These are phyloP conservation scores for Protobothrops mucrosquamatus DNA, from an alignment of 2,113 vertebrate species.

Conservation along the genomic window DNA sequence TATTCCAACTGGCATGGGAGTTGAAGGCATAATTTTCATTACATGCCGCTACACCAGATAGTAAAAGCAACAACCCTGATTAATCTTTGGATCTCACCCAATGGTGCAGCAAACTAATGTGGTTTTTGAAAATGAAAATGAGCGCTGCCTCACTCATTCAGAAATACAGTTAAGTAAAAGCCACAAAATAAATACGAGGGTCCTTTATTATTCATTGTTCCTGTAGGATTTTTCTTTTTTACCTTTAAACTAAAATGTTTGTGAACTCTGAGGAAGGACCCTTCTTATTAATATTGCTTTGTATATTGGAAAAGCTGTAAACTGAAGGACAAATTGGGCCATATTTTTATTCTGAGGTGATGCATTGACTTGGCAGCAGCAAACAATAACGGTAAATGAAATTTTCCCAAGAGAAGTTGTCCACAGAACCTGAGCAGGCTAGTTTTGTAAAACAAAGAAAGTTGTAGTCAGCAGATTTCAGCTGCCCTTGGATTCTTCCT, in stretches of 20 bases:
- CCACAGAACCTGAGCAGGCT: slow-evolving; percentile 54
- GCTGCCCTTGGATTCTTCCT: slow-evolving; percentile 18
- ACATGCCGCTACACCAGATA: slow-evolving; percentile 68
- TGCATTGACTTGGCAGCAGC: slow-evolving; percentile 52
- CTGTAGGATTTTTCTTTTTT: slow-evolving; percentile 26
- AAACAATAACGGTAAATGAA: slow-evolving; percentile 40
- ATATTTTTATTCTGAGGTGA: slow-evolving; percentile 50
- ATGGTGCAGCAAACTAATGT: slow-evolving; percentile 66
- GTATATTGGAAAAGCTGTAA: slow-evolving; percentile 41
- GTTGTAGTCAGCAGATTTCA: slow-evolving; percentile 47
- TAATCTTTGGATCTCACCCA: slow-evolving; percentile 70
- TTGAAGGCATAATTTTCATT: slow-evolving; percentile 68
- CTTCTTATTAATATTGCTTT: slow-evolving; percentile 35
- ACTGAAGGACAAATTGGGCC: slow-evolving; percentile 36
- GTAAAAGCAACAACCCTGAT: slow-evolving; percentile 62
- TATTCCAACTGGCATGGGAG: slow-evolving; percentile 64
- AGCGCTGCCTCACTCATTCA: slow-evolving; percentile 50
- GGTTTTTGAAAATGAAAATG: slow-evolving; percentile 63
- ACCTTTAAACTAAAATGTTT: slow-evolving; percentile 29
- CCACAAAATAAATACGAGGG: slow-evolving; percentile 37
- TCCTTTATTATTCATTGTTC: slow-evolving; percentile 44
- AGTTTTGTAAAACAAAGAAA: slow-evolving; percentile 38
- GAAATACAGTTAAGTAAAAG: slow-evolving; percentile 36
- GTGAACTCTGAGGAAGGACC: slow-evolving; percentile 31
- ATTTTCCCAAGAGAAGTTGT: slow-evolving; percentile 34